These are phyloP conservation scores for Mesoclemmys tuberculata DNA, from an alignment of 2,113 vertebrate genomes.

Conservation along the genomic window DNA sequence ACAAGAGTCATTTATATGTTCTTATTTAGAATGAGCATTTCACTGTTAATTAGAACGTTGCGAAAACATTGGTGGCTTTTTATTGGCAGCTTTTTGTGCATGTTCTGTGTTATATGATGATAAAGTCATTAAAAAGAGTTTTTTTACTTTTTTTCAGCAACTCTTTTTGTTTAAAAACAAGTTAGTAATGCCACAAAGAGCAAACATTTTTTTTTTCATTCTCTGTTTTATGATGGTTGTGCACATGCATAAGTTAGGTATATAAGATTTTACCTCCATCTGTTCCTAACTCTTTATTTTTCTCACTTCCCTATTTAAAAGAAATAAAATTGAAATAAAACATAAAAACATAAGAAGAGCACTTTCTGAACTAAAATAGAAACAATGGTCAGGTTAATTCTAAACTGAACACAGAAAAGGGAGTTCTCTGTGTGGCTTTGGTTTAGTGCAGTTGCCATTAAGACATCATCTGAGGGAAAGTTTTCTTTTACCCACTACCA, in stretches of 20 bases:
- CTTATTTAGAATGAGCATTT: neutral
- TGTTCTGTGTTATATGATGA: neutral
- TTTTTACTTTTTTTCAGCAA: neutral
- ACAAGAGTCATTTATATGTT: neutral
- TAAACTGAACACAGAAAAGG: neutral
- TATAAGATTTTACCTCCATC: neutral
- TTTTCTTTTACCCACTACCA: neutral
- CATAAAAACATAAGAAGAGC: neutral
- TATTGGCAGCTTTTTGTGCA: neutral
- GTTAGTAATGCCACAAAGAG: neutral
- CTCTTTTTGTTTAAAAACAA: neutral
- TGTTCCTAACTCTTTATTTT: neutral
- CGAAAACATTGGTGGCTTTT: neutral
- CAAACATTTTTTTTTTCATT: neutral
- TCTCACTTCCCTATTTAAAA: neutral
- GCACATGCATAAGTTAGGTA: rapidly evolving
- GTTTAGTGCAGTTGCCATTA: neutral
- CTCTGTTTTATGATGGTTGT: neutral
- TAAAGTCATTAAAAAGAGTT: neutral
- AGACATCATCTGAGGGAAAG: neutral
- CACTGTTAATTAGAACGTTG: neutral
- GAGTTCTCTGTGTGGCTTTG: neutral
- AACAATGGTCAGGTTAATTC: neutral
- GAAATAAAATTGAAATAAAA: neutral
- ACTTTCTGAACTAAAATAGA: neutral